These are phyloP conservation scores for Corvus moneduloides DNA, from an alignment of 2,113 vertebrate species.

Conservation along the genomic window DNA sequence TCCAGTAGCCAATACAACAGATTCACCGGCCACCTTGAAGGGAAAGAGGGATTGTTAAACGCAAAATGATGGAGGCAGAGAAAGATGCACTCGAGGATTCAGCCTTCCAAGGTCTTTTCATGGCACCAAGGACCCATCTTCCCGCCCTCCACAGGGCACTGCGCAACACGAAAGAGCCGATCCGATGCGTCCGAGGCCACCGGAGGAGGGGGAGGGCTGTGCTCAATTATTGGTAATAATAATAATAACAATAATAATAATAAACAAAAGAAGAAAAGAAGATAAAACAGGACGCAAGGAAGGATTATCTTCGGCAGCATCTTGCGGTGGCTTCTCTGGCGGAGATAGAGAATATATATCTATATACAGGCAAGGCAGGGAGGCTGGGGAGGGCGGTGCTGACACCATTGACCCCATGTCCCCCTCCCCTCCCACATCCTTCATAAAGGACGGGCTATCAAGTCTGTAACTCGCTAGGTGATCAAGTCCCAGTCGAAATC, in stretches of 20 bases:
- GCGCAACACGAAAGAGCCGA: neutral
- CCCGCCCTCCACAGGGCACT: neutral
- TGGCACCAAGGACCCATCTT: constrained; percentile 29
- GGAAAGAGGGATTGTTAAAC: constrained; percentile 65
- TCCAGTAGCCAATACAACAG: constrained; percentile 49
- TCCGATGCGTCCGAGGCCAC: constrained; percentile 43
- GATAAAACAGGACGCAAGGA: constrained; percentile 70
- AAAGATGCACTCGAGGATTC: constrained; percentile 58
- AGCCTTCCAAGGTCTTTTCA: constrained; percentile 54
- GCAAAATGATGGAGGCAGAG: constrained; percentile 56
- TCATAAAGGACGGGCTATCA: constrained; percentile 50
- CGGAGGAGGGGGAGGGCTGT: constrained; percentile 53
- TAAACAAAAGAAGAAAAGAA: constrained; percentile 71
- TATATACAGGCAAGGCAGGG: constrained; percentile 72
- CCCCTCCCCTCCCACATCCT: constrained; percentile 28
- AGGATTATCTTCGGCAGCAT: constrained; percentile 80
- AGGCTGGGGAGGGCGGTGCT: neutral
- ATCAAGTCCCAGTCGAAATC: constrained; percentile 86
- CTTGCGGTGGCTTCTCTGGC: constrained; percentile 77
- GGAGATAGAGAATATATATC: constrained; percentile 75
- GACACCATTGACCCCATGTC: constrained; percentile 29
- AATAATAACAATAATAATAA: constrained; percentile 73
- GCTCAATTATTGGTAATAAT: constrained; percentile 70
- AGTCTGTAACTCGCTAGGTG: constrained; percentile 71
- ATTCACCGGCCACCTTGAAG: constrained; percentile 52